Evolutionary conservation across 2,888 invertebrate genomes (phyloP), one percentile per base, ranked within the genome.

Genomic region (Megaustenia siamemsis): DNA sequence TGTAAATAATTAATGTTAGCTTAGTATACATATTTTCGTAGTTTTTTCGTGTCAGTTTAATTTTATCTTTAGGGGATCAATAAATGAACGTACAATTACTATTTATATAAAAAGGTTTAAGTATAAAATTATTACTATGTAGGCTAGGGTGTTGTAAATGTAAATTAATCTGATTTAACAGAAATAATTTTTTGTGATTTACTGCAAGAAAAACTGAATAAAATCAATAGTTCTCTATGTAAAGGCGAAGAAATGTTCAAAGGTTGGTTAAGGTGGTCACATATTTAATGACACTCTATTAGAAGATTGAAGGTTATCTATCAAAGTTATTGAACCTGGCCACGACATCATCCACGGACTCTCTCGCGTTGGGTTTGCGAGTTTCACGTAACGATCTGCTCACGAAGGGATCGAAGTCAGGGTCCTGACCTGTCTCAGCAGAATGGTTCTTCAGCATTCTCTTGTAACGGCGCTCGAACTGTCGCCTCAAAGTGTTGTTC

Each of bases 401-500:
- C 32, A 87, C 69, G 71, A 87, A 86, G 80, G 87, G 84, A 79
- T 84, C 69, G 76, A 80, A 82, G 71, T 83, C 79, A 45, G 87
- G 77, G 15, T 87, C 89, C 49, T 85, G 83, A 28, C 86, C 87
- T 4, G 86, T 88, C 40, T 88, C 89, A 5, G 88, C 86, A 1
- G 88, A 86, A 60, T 90, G 89, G 63, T 88, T 88, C 35, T 88
- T 84, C 63, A 90, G 69, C 73, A 90, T 86, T 78, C 87, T 88
- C 32, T 88, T 91, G 84, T 92, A 92, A 15, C 92, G 85, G 56
- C 90, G 89, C 45, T 91, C 92, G 75, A 92, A 92, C 21, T 90
- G 91, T 5, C 90, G 88, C 28, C 92, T 86, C 75, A 91, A 88
- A 0, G 92, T 92, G 86, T 90, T 92, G 86, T 91, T 90, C 79